phyloP scores from a whole-genome alignment of 2,113 vertebrate genomes.

The Balaeniceps rex region DNA sequence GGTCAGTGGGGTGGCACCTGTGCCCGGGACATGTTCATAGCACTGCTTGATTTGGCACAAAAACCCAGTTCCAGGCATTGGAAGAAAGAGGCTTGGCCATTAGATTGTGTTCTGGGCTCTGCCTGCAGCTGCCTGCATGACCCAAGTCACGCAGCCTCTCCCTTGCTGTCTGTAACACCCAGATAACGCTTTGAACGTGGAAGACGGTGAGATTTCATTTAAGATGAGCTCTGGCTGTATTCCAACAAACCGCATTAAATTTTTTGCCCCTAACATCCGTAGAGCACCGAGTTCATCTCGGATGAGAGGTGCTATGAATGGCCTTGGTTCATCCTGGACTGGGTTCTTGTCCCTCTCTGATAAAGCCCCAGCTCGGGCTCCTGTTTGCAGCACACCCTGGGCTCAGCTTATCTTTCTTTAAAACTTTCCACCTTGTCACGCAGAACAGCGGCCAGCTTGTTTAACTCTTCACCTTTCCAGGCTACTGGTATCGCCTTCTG shows the following conservation, averaged over 20 bases:
- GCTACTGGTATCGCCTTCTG: neutral
- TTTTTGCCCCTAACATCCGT: neutral
- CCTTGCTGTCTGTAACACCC: neutral
- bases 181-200: neutral
- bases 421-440: neutral
- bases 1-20: neutral
- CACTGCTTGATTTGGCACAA: neutral
- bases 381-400: neutral
- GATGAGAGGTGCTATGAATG: neutral
- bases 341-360: neutral
- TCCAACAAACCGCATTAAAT: accelerated
- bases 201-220: neutral
- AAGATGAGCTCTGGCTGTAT: neutral
- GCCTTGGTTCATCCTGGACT: neutral
- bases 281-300: neutral
- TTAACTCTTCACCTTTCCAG: neutral
- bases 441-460: neutral
- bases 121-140: neutral
- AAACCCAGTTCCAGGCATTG: neutral
- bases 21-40: accelerated
- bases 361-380: neutral
- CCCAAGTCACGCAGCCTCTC: neutral
- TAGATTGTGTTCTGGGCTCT: neutral
- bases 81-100: neutral
- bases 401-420: neutral